Percentiles rank a stretch among this genome's conserved stretches.
Conservation (phyloP, 2,888 invertebrate genomes). For the Boloria euphrosyne region DNA sequence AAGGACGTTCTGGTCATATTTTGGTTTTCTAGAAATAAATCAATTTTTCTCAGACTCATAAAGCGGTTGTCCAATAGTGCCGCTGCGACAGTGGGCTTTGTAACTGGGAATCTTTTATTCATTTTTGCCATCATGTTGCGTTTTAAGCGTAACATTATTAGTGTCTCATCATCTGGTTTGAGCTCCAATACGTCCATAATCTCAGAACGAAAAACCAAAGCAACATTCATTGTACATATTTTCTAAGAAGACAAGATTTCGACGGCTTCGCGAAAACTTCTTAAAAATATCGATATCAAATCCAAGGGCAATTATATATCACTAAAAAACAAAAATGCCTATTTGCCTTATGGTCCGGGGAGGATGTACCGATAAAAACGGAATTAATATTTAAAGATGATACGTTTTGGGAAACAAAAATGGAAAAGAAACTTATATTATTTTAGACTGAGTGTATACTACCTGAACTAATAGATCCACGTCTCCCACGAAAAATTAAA, state of each 20-base stretch:
- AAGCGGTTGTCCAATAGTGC: background rate
- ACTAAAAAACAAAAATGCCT: too few species aligned
- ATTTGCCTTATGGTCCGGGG: too few species aligned
- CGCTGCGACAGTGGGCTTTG: background rate
- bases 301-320: too few species aligned
- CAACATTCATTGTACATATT: constrained; percentile 9
- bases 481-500: too few species aligned
- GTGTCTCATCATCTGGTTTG: background rate
- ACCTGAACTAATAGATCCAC: too few species aligned
- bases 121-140: constrained; percentile 18
- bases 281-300: too few species aligned
- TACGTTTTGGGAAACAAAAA: too few species aligned
- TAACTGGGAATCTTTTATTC: background rate
- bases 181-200: background rate
- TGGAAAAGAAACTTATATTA: too few species aligned
- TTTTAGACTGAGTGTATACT: too few species aligned
- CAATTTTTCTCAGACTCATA: background rate
- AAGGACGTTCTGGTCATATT: constrained; percentile 23
- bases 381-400: too few species aligned
- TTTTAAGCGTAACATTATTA: constrained; percentile 18
- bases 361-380: too few species aligned
- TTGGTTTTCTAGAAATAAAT: constrained; percentile 8
- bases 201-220: constrained; percentile 12
- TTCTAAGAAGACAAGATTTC: constrained; percentile 5
- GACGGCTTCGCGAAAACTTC: background rate